Percentiles rank a stretch among this genome's conserved stretches.
Conservation (phyloP, 2,113 vertebrate species). For the Gadus chalcogrammus region DNA sequence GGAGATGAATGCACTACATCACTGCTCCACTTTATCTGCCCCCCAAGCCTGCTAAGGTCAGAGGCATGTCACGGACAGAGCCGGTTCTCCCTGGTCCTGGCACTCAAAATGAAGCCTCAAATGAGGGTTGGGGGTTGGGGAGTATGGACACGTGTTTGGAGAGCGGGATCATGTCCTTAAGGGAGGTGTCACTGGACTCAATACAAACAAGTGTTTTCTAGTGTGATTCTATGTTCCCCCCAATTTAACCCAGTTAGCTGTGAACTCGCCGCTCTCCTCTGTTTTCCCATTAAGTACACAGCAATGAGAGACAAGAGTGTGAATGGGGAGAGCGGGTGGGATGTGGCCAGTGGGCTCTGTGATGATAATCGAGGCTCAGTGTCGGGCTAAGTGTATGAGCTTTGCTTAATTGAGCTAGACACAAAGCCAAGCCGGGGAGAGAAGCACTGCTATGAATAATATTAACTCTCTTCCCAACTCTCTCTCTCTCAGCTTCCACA, state of each 20-base stretch:
- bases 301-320: slow-evolving; percentile 19
- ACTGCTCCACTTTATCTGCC: slow-evolving; percentile 22
- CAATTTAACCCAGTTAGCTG: no score
- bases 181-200: no score
- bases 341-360: slow-evolving; percentile 34
- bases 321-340: slow-evolving; percentile 28
- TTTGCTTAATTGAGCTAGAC: slow-evolving; percentile 55
- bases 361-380: slow-evolving; percentile 45
- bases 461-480: slow-evolving; percentile 30
- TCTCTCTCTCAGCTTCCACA: slow-evolving; percentile 18
- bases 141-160: no score
- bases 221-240: no score
- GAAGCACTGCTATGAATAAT: slow-evolving; percentile 53
- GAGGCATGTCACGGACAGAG: slow-evolving; percentile 13
- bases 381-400: slow-evolving; percentile 40
- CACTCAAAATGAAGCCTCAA: no score
- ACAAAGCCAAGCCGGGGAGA: slow-evolving; percentile 46
- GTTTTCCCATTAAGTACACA: slow-evolving; percentile 2
- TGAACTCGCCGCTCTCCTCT: no score
- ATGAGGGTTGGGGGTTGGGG: no score
- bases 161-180: no score
- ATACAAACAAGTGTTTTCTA: no score
- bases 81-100: no score
- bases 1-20: slow-evolving; percentile 7
- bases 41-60: slow-evolving; percentile 16